Evolutionary conservation across 2,888 invertebrate genomes (phyloP), one percentile per base, ranked within the genome.

Genomic region (Ophion ventricosus): DNA sequence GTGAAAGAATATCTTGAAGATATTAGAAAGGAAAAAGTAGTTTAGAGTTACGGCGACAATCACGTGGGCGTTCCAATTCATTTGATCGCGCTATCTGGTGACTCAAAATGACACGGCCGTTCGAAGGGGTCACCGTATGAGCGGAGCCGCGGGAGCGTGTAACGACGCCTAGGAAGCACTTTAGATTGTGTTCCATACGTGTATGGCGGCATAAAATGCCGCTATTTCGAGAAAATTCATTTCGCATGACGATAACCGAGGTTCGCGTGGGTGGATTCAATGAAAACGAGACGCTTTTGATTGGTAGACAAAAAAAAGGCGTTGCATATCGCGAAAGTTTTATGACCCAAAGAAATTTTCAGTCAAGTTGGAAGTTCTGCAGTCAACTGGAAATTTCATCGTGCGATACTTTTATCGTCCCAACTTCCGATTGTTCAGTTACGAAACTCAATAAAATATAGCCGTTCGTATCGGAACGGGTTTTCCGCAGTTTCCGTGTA

Each of bases 201-300:
- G 20, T 23, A 23, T 67, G 23, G 49, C 17, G 49, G 17, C 49
- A 67, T 67, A 67, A 67, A 67, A 67, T 25, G 11, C 25, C n/a
- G 25, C 17, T 25, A 49, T 67, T 8, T 14, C 67, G 67, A 25
- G 49, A 49, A 49, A 67, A 11, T 49, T 25, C 67, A 25, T 17
- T 67, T 5, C 23, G 20, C 49, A 43, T 43, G 20, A 43, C 49
- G 67, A 67, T 67, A 67, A 49, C 49, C 17, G 25, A 49, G 25
- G 7, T 43, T 67, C 25, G 67, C 67, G 67, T 67, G 67, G 67
- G 67, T n/a, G 10, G 25, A 67, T 25, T 17, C n/a, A 49, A 67
- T 25, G 67, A 26, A 26, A 25, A 67, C 17, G 7, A 49, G 49
- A 67, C 25, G n/a, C 25, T 25, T 67, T 26, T 26, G 67, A 67